A percentile compares a stretch with the other conserved stretches of the same genome.
Evolutionary conservation across 2,113 vertebrate species (phyloP).

Genomic region (human): DNA sequence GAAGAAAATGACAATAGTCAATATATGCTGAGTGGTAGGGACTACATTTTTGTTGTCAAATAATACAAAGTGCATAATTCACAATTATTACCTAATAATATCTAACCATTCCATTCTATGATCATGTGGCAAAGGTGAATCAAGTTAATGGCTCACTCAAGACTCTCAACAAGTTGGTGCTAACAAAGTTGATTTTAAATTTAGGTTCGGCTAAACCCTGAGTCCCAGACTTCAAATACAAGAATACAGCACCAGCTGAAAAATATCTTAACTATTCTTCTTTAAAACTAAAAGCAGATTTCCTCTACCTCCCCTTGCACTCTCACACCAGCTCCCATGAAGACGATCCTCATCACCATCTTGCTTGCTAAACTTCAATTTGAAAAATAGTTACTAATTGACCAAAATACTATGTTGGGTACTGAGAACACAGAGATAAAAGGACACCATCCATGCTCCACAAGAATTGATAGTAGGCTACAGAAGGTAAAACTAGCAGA

Average conservation of each 20-base stretch:
- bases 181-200: background rate
- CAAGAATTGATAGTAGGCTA: background rate
- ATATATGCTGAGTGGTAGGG: background rate
- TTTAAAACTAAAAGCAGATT: background rate
- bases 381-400: background rate
- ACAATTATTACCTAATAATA: background rate
- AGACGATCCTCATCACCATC: background rate
- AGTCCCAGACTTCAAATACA: background rate
- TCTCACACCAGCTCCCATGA: background rate
- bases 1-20: background rate
- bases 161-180: background rate
- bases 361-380: background rate
- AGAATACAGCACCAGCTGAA: background rate
- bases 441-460: background rate
- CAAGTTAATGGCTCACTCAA: background rate
- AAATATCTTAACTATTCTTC: background rate
- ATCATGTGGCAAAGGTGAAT: background rate
- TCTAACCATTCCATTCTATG: background rate
- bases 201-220: background rate
- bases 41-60: background rate
- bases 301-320: rapidly evolving
- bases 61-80: background rate
- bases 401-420: background rate
- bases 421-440: background rate
- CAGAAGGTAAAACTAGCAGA: background rate